phyloP scores from a whole-genome alignment of 2,797 vertebrate species.

The Urosaurus nigricauda region DNA sequence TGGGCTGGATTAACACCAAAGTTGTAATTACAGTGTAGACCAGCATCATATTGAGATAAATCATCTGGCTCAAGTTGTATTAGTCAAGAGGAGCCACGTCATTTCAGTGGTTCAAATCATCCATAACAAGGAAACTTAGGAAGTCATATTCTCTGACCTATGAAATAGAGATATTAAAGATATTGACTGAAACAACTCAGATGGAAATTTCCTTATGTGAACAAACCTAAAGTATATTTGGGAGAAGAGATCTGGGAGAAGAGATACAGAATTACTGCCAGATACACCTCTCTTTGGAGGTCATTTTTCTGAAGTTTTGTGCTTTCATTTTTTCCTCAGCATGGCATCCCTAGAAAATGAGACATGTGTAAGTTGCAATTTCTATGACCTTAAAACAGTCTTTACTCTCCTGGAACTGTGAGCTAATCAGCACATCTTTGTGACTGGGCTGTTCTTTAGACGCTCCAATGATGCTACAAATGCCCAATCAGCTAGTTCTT shows the following conservation, averaged over 20 bases:
- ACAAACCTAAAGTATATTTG: background rate
- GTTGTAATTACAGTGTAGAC: background rate
- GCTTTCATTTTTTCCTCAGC: slow-evolving; percentile 7
- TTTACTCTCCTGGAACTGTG: slow-evolving; percentile 74
- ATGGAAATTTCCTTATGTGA: background rate
- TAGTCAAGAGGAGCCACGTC: background rate
- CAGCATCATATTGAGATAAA: background rate
- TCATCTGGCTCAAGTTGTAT: background rate
- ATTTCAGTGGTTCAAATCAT: background rate
- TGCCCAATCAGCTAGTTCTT: slow-evolving; percentile 73
- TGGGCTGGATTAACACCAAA: background rate
- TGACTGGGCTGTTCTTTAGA: slow-evolving; percentile 70
- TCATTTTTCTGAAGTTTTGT: background rate
- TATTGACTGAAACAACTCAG: too few relatives aligned
- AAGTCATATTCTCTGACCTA: too few relatives aligned
- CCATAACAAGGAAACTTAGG: too few relatives aligned
- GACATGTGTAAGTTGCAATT: slow-evolving; percentile 64
- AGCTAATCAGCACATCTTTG: slow-evolving; percentile 75
- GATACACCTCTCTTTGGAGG: background rate
- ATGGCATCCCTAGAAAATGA: slow-evolving; percentile 39
- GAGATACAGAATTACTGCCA: background rate
- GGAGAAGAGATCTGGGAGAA: background rate
- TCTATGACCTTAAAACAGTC: slow-evolving; percentile 75
- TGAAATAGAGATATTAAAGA: background rate
- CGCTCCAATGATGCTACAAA: slow-evolving; percentile 71